A percentile compares a stretch with the other conserved stretches of the same genome.
Conservation (phyloP, 2,888 invertebrate species). For the Pseudeuparius sepicola region DNA sequence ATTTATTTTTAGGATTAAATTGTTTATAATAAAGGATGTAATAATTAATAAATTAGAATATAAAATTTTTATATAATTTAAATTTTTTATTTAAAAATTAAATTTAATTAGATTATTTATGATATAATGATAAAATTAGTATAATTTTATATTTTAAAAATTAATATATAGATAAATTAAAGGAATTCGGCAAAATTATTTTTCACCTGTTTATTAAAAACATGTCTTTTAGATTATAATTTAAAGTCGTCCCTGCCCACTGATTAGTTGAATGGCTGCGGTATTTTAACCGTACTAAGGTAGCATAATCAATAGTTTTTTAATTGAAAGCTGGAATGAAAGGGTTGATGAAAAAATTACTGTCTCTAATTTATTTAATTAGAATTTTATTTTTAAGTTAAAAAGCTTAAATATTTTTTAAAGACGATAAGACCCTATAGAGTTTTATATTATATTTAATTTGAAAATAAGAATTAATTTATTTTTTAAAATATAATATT, state of each 20-base stretch:
- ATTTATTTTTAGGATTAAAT: constrained; percentile 42
- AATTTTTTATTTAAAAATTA: constrained; percentile 38
- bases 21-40: constrained; percentile 40
- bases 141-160: constrained; percentile 32
- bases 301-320: constrained; percentile 73
- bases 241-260: constrained; percentile 63
- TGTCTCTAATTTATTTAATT: constrained; percentile 47
- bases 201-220: constrained; percentile 70
- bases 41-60: constrained; percentile 42
- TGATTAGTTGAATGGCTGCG: constrained; percentile 66
- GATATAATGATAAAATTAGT: constrained; percentile 55
- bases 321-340: constrained; percentile 74
- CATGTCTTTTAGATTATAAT: constrained; percentile 51
- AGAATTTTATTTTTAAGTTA: constrained; percentile 50
- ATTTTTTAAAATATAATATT: constrained; percentile 39
- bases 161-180: constrained; percentile 36
- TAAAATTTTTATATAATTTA: constrained; percentile 39
- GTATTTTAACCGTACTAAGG: constrained; percentile 71
- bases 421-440: constrained; percentile 74
- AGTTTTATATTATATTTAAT: constrained; percentile 45
- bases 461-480: constrained; percentile 32
- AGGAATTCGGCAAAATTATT: constrained; percentile 56
- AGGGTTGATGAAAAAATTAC: constrained; percentile 55
- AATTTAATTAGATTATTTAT: constrained; percentile 39
- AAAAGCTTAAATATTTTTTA: constrained; percentile 56